phyloP scores from a whole-genome alignment of 2,888 invertebrate genomes.

The Drosophila affinis region DNA sequence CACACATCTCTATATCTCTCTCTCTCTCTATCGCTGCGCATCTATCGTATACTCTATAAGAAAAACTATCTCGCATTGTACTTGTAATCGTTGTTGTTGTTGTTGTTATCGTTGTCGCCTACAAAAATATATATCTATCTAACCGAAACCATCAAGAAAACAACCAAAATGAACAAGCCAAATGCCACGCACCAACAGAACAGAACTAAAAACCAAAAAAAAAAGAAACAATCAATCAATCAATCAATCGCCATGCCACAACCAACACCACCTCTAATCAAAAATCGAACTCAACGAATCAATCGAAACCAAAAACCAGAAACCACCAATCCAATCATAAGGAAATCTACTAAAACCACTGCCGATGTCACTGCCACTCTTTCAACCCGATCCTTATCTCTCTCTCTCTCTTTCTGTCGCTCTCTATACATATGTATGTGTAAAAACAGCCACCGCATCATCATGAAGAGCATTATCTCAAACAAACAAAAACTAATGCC shows the following conservation, averaged over 20 bases:
- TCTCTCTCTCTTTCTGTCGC: background rate
- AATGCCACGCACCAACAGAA: constrained; percentile 56
- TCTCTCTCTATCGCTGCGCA: constrained; percentile 37
- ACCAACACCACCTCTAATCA: constrained; percentile 57
- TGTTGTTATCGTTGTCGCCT: constrained; percentile 44
- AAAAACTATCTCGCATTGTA: constrained; percentile 25
- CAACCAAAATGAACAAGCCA: constrained; percentile 26
- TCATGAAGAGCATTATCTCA: constrained; percentile 49
- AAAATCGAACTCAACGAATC: constrained; percentile 44
- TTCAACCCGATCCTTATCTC: constrained; percentile 46
- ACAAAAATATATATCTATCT: constrained; percentile 30
- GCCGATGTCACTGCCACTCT: constrained; percentile 52
- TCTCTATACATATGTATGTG: constrained; percentile 15
- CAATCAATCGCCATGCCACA: constrained; percentile 53
- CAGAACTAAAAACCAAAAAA: constrained; percentile 43
- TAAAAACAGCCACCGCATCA: constrained; percentile 50
- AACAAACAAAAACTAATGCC: constrained; percentile 13
- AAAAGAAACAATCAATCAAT: too few relatives aligned
- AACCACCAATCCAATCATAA: constrained; percentile 33
- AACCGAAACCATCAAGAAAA: constrained; percentile 41
- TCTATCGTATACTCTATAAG: constrained; percentile 1
- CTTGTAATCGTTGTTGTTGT: constrained; percentile 24
- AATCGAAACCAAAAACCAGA: constrained; percentile 12
- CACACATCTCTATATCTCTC: constrained; percentile 27
- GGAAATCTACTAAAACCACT: constrained; percentile 64